phyloP scores from a whole-genome alignment of 1,140 invertebrate genomes.

The Drosophila gunungcola region DNA sequence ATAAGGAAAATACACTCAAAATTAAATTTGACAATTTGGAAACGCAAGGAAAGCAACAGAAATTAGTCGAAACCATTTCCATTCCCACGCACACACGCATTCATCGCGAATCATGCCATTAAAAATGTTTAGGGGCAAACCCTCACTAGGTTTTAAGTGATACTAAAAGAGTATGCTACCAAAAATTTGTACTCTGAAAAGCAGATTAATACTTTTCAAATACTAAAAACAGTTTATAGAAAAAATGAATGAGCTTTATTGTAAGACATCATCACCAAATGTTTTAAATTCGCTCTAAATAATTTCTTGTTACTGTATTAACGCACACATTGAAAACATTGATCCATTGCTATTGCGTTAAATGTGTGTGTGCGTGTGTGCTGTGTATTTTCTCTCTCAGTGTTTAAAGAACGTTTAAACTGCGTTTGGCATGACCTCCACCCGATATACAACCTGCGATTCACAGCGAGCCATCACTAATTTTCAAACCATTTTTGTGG shows the following conservation, averaged over 20 bases:
- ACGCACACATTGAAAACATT: slow-evolving; percentile 32
- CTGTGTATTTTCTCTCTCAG: slow-evolving; percentile 37
- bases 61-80: slow-evolving; percentile 24
- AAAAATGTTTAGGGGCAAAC: background rate
- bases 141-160: too few species aligned
- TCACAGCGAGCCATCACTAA: background rate
- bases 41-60: background rate
- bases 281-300: too few species aligned
- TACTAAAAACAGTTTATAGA: too few species aligned
- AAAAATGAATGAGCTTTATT: too few species aligned
- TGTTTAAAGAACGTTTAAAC: slow-evolving; percentile 26
- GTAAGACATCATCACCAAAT: too few species aligned
- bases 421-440: slow-evolving; percentile 34
- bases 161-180: too few species aligned
- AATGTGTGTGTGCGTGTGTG: slow-evolving; percentile 41
- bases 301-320: background rate
- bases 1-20: background rate
- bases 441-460: background rate
- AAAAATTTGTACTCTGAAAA: too few species aligned
- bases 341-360: slow-evolving; percentile 32
- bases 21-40: background rate
- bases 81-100: slow-evolving; percentile 36
- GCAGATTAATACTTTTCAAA: too few species aligned
- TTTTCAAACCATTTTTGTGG: slow-evolving; percentile 1
- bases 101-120: background rate